These are phyloP conservation scores for Thryonomys swinderianus DNA, from an alignment of 2,113 vertebrate species.

Conservation along the genomic window DNA sequence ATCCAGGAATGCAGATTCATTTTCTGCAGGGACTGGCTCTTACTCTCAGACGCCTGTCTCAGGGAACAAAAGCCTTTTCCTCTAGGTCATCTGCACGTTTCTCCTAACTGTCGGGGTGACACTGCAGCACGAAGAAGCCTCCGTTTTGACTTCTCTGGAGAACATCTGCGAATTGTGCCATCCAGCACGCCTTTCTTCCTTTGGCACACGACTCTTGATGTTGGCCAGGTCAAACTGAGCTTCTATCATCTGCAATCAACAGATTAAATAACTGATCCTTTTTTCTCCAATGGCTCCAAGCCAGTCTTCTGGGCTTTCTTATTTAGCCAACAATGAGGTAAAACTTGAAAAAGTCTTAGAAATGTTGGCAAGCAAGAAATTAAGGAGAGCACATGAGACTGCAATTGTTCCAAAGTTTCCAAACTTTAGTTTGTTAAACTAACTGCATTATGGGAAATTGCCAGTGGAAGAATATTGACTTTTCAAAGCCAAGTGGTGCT, in stretches of 20 bases:
- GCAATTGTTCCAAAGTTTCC: constrained; percentile 18
- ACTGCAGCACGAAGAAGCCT: too few relatives aligned
- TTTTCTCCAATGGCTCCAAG: not conserved
- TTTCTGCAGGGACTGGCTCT: not conserved
- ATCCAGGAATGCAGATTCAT: not conserved
- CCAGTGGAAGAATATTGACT: constrained; percentile 53
- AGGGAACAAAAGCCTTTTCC: not conserved
- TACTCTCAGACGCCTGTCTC: not conserved
- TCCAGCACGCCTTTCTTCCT: too few relatives aligned
- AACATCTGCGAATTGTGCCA: not conserved
- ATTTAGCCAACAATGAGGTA: not conserved
- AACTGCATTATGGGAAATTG: constrained; percentile 50
- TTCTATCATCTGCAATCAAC: not conserved
- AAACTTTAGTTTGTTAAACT: constrained; percentile 61
- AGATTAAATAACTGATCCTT: not conserved
- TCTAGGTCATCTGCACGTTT: not conserved
- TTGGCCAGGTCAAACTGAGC: not conserved
- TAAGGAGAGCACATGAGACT: not conserved
- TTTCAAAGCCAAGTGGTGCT: constrained; percentile 15
- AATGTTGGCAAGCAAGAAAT: not conserved
- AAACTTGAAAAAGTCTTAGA: not conserved
- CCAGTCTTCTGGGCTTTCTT: not conserved
- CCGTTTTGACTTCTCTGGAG: not conserved
- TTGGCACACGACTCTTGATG: not conserved
- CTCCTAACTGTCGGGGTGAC: not conserved